Conservation (phyloP, 2,113 vertebrate genomes). For the Aleadryas rufinucha region DNA sequence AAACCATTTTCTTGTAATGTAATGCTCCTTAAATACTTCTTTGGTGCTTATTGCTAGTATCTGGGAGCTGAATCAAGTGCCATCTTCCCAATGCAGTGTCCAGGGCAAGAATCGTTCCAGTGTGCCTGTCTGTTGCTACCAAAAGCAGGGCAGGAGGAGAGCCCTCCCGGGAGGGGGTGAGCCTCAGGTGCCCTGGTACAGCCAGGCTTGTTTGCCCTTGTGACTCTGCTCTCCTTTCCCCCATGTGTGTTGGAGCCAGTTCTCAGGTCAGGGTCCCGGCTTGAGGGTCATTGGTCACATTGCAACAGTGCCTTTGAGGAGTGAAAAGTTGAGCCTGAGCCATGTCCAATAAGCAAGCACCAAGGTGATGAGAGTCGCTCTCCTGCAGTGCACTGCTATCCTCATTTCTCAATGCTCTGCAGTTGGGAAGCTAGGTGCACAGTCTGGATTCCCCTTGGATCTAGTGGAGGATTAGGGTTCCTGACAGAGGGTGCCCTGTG, state of each 20-base stretch:
- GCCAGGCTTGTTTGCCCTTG: not conserved
- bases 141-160: not conserved
- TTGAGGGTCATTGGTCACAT: not conserved
- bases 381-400: slow-evolving; percentile 40
- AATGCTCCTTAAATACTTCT: not conserved
- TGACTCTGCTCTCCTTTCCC: not conserved
- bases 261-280: not conserved
- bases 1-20: not conserved
- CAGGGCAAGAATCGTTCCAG: not conserved
- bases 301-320: slow-evolving; percentile 28
- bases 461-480: slow-evolving; percentile 45
- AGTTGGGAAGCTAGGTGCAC: slow-evolving; percentile 59
- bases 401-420: slow-evolving; percentile 49
- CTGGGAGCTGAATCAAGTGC: not conserved
- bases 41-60: not conserved
- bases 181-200: not conserved
- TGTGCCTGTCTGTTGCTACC: not conserved
- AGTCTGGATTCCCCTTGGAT: slow-evolving; percentile 61
- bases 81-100: not conserved
- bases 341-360: slow-evolving; percentile 11
- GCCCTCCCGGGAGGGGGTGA: not conserved
- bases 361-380: slow-evolving; percentile 30
- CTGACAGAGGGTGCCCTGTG: not conserved
- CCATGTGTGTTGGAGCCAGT: not conserved
- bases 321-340: not conserved